phyloP scores from a whole-genome alignment of 2,888 invertebrate species.

The Himalopsyche tibetana region DNA sequence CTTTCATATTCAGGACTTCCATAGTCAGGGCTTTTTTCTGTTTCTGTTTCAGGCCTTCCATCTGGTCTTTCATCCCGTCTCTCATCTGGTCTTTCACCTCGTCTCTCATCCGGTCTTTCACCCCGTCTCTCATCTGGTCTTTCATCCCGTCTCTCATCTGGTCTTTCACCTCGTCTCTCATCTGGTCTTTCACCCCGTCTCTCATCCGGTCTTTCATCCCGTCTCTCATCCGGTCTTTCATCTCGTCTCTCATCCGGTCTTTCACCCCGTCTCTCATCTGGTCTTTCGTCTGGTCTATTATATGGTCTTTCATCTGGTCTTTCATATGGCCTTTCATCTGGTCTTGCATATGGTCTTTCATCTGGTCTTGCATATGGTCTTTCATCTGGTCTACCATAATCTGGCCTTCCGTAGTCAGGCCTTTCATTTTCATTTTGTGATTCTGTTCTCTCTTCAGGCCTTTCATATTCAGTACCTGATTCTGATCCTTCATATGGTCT shows the following conservation, averaged over 20 bases:
- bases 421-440: not conserved
- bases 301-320: not conserved
- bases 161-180: too few species aligned
- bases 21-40: too few species aligned
- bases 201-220: not conserved
- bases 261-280: not conserved
- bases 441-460: not conserved
- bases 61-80: not conserved
- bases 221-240: not conserved
- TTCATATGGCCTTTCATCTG: not conserved
- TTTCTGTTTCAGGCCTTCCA: not conserved
- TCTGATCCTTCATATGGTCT: not conserved
- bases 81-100: too few species aligned
- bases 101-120: not conserved
- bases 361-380: not conserved
- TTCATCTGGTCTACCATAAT: not conserved
- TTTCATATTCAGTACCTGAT: not conserved
- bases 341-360: too few species aligned
- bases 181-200: not conserved
- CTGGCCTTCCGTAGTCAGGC: not conserved
- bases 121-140: too few species aligned
- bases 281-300: too few species aligned
- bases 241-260: slow-evolving; percentile 46
- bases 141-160: too few species aligned
- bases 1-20: slow-evolving; percentile 46